Percentiles rank a stretch among this genome's conserved stretches.
Conservation (phyloP, 2,113 vertebrate genomes). For the Cygnus atratus region DNA sequence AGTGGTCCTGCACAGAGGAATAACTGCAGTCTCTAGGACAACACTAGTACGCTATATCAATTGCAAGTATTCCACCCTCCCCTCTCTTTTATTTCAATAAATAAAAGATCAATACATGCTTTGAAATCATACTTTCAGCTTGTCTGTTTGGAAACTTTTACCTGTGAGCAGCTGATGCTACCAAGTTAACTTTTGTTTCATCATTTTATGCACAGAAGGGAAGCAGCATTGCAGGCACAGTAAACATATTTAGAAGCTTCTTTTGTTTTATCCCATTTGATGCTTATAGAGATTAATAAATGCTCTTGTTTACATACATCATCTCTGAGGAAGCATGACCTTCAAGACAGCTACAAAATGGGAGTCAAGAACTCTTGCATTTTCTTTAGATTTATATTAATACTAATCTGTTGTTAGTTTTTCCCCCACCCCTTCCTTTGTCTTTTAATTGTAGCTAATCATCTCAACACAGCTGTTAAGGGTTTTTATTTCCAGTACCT, state of each 20-base stretch:
- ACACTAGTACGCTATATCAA: neutral
- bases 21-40: neutral
- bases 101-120: neutral
- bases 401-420: neutral
- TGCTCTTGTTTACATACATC: neutral
- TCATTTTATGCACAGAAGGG: neutral
- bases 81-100: neutral
- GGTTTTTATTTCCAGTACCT: neutral
- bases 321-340: neutral
- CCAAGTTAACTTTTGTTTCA: neutral
- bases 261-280: neutral
- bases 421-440: neutral
- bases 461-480: neutral
- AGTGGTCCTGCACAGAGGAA: neutral
- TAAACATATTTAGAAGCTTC: neutral
- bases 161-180: neutral
- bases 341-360: constrained; percentile 9
- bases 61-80: neutral
- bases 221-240: neutral
- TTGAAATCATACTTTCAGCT: neutral
- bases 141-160: neutral
- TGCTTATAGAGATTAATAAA: neutral
- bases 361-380: constrained; percentile 7
- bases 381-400: constrained; percentile 27
- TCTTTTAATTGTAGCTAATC: neutral